A percentile compares a stretch with the other conserved stretches of the same genome.
Conservation (phyloP, 2,888 invertebrate species). For the Rhamphomyia laevipes region DNA sequence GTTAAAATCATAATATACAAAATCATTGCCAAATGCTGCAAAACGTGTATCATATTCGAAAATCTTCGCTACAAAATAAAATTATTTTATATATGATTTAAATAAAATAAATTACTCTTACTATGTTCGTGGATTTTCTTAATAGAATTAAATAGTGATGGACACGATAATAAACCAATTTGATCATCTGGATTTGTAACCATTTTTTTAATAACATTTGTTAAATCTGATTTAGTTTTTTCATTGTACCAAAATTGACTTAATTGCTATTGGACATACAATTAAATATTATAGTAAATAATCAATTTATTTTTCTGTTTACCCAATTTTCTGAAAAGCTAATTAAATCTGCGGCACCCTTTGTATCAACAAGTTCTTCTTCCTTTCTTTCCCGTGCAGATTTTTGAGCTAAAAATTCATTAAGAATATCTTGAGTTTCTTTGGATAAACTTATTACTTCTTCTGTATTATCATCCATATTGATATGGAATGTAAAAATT, state of each 20-base stretch:
- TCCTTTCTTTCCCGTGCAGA: constrained; percentile 48
- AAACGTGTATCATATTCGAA: constrained; percentile 84
- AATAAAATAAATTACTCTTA: constrained; percentile 11
- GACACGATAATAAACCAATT: constrained; percentile 79
- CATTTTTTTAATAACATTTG: constrained; percentile 49
- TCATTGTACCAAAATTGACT: constrained; percentile 97
- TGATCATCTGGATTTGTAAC: constrained; percentile 41
- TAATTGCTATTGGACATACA: constrained; percentile 63
- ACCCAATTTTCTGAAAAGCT: constrained; percentile 78
- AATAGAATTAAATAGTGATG: constrained; percentile 64
- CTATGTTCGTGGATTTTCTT: constrained; percentile 37
- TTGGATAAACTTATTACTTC: not conserved
- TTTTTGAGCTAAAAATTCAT: constrained; percentile 43
- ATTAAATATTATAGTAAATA: no score
- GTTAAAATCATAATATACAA: constrained; percentile 81
- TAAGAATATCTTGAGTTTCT: not conserved
- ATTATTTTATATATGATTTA: constrained; percentile 6
- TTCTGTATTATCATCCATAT: not conserved
- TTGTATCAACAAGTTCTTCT: constrained; percentile 26
- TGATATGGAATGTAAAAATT: no score
- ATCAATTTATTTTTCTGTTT: no score
- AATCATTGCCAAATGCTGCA: constrained; percentile 63
- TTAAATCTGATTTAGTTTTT: constrained; percentile 59
- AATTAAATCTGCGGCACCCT: constrained; percentile 38
- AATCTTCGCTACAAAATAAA: constrained; percentile 48